These are phyloP conservation scores for Calidris pugnax DNA, from an alignment of 2,113 vertebrate species.

Conservation along the genomic window DNA sequence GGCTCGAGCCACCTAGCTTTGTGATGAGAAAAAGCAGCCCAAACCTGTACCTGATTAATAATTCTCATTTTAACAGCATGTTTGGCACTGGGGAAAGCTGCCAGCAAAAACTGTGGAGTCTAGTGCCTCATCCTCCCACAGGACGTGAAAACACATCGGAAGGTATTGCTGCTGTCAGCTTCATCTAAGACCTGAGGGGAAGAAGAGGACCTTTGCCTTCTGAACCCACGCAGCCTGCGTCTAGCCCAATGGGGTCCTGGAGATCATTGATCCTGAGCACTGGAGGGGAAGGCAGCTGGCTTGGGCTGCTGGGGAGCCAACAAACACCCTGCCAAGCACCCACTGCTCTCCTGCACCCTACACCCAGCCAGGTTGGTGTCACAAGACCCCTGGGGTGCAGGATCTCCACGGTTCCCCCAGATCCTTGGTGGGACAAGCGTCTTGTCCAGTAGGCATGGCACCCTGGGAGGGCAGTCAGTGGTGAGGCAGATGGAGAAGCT, in stretches of 20 bases:
- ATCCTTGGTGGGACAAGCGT: not conserved
- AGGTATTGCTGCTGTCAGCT: not conserved
- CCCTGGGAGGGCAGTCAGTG: not conserved
- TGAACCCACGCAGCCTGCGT: fast-evolving
- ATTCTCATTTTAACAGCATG: not conserved
- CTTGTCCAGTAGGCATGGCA: fast-evolving
- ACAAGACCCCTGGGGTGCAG: too few relatives aligned
- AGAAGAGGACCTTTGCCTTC: not conserved
- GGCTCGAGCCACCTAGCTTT: not conserved
- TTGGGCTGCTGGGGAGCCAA: not conserved
- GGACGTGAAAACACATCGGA: not conserved
- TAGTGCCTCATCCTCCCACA: not conserved
- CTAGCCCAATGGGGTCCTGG: not conserved
- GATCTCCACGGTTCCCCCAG: not conserved
- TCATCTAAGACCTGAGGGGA: not conserved
- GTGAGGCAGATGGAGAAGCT: not conserved
- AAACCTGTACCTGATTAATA: not conserved
- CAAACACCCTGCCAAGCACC: not conserved
- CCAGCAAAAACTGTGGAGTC: not conserved
- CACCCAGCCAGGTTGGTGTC: not conserved
- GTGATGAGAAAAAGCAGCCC: not conserved
- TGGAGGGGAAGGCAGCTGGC: not conserved
- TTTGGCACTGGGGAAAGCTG: not conserved
- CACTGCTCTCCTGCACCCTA: not conserved
- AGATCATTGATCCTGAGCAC: not conserved